Evolutionary conservation across 2,113 vertebrate species (phyloP), one percentile per base, ranked within the genome.

Genomic region (Megaleporinus macrocephalus): DNA sequence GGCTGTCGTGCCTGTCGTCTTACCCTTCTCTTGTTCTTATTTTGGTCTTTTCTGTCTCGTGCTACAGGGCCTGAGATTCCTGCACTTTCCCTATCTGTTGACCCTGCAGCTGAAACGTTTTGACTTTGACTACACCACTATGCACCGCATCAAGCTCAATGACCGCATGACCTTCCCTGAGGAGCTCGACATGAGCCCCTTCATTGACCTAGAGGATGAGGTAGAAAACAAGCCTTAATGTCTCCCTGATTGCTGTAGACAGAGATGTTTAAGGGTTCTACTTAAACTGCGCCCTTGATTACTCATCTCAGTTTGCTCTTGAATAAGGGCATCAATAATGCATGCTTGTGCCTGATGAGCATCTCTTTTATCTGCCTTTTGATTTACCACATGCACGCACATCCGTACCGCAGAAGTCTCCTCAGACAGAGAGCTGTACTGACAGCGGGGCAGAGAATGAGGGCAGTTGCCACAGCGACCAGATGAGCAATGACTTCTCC

Each of bases 381-480:
- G 12, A 24, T 77, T 57, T 61, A 24, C 3, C 29, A 53, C 47
- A n/a, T 10, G 2, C 36, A n/a, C n/a, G n/a, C 63, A 30, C 16
- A 5, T n/a, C 57, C 36, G 2, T 55, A 73, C 47, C 20, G 7
- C 92, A 99, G 98, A 99, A 99, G 91, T 99, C 97, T 36, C 97
- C 97, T 85, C 97, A 99, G 92, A 99, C 98, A 0, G 98, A 99
- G 90, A 99, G 98, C 91, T 98, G 98, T 90, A 99, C 98, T 75
- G 98, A 99, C 88, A 99, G 98, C 63, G 98, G 98, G 84, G 98
- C 98, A 16, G 98, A 99, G 91, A 99, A 99, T 83, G 98, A 99
- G 95, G 98, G 98, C 85, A 99, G 98, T 89, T 99, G 98, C 92
- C 98, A 99, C 93, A 99, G 98, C 63, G 98, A 99, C 93, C 98